Evolutionary conservation across 1,140 invertebrate species (phyloP).

Genomic region (Trichonephila inaurata): DNA sequence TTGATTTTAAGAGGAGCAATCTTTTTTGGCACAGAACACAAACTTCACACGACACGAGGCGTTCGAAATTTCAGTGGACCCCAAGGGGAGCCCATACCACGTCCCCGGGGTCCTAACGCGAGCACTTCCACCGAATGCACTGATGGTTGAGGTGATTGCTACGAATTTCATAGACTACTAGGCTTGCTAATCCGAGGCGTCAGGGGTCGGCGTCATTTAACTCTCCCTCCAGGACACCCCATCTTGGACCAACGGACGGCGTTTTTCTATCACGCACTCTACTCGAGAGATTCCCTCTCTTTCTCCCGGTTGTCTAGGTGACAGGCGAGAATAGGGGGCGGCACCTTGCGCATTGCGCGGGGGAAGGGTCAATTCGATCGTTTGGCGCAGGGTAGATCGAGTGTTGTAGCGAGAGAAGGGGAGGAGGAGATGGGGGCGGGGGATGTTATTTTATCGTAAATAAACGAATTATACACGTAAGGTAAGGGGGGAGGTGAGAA

Average conservation of each 20-base stretch:
- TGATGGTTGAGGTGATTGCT: neutral
- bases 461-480: conserved; percentile 57
- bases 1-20: neutral
- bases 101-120: conserved; percentile 5
- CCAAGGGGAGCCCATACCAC: conserved; percentile 7
- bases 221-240: neutral
- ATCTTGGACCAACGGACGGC: neutral
- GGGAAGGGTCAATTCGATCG: conserved; percentile 64
- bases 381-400: conserved; percentile 57
- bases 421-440: neutral
- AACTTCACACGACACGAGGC: neutral
- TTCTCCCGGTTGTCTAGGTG: conserved; percentile 50
- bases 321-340: conserved; percentile 47
- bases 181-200: neutral
- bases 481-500: neutral
- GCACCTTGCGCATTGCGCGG: conserved; percentile 55
- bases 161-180: neutral
- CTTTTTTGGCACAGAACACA: neutral
- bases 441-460: conserved; percentile 67
- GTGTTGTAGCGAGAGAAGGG: neutral
- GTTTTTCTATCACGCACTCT: neutral
- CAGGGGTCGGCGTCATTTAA: neutral
- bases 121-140: neutral
- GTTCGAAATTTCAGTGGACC: neutral
- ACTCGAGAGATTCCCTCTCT: conserved; percentile 50